These are phyloP conservation scores for Ahaetulla prasina DNA, from an alignment of 2,113 vertebrate genomes.

Conservation along the genomic window DNA sequence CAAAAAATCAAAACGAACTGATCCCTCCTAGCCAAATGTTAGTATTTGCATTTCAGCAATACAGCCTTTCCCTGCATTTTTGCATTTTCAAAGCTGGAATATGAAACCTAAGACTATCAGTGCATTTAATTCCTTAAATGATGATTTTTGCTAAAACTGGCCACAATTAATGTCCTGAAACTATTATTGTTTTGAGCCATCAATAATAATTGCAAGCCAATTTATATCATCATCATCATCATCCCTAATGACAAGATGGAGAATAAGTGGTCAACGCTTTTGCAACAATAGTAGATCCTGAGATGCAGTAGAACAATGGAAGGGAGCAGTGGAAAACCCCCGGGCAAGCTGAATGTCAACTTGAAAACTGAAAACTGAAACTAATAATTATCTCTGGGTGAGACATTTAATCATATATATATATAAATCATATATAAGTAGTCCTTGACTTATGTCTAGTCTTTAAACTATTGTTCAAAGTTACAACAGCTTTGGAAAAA, in stretches of 20 bases:
- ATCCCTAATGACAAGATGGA: neutral
- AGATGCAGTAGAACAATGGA: neutral
- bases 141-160: neutral
- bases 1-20: neutral
- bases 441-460: too few species aligned
- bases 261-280: neutral
- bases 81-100: neutral
- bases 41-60: neutral
- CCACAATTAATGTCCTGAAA: neutral
- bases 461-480: too few species aligned
- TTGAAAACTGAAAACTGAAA: neutral
- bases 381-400: neutral
- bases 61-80: neutral
- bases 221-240: neutral
- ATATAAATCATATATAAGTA: neutral
- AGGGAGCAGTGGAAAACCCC: neutral
- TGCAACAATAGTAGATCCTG: constrained; percentile 1
- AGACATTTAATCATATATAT: neutral
- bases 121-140: neutral
- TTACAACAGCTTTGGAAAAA: too few species aligned
- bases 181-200: neutral
- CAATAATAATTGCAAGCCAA: neutral
- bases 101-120: neutral
- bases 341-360: neutral
- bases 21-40: neutral